phyloP scores from a whole-genome alignment of 2,888 invertebrate genomes.

The Leptogaster cylindrica region DNA sequence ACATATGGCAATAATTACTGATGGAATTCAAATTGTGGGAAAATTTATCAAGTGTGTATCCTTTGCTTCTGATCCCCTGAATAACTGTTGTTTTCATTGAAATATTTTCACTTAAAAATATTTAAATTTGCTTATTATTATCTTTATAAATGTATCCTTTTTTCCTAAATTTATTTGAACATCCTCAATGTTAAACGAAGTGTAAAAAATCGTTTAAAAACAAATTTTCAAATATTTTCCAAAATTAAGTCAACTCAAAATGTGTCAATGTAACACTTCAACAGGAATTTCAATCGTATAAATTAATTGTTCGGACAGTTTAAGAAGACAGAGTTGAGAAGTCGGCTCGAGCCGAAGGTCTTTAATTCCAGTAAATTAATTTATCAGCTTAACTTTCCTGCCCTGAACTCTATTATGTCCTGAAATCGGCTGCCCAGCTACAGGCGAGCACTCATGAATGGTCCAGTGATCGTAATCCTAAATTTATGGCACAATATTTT shows the following conservation, averaged over 20 bases:
- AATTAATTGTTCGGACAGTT: slow-evolving; percentile 28
- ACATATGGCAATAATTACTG: too few relatives aligned
- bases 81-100: too few relatives aligned
- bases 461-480: slow-evolving; percentile 41
- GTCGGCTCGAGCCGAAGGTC: slow-evolving; percentile 8
- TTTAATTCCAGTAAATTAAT: slow-evolving; percentile 41
- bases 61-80: too few relatives aligned
- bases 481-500: slow-evolving; percentile 46
- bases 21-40: too few relatives aligned
- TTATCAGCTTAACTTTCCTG: slow-evolving; percentile 31
- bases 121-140: too few relatives aligned
- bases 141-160: too few relatives aligned
- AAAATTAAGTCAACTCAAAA: slow-evolving; percentile 22
- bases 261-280: slow-evolving; percentile 38
- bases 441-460: slow-evolving; percentile 10
- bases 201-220: too few relatives aligned
- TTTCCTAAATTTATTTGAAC: too few relatives aligned
- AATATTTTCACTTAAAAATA: too few relatives aligned
- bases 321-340: slow-evolving; percentile 17
- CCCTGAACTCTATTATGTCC: slow-evolving; percentile 27
- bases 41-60: too few relatives aligned
- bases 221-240: not conserved
- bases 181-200: too few relatives aligned
- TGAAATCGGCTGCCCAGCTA: slow-evolving; percentile 9
- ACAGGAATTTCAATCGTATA: slow-evolving; percentile 34